Conservation (phyloP, 2,113 vertebrate genomes). For the Lontra canadensis region DNA sequence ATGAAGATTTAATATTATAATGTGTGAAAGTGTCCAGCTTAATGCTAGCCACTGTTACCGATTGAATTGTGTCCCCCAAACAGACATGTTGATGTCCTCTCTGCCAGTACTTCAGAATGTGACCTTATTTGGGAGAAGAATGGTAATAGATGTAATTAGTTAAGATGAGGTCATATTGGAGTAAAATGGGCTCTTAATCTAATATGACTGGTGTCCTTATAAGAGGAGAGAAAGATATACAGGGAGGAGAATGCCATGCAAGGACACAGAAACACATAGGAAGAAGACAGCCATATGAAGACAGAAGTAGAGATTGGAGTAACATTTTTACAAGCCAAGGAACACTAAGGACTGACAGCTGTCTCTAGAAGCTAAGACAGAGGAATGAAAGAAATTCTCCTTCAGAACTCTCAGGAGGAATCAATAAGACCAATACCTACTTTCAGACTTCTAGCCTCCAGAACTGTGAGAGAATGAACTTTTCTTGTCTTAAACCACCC, state of each 20-base stretch:
- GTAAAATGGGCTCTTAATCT: background rate
- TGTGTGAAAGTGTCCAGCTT: background rate
- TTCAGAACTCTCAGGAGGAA: background rate
- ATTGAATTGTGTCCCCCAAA: background rate
- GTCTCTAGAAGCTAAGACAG: background rate
- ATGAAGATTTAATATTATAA: background rate
- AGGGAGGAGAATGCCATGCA: background rate
- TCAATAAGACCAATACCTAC: background rate
- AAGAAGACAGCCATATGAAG: background rate
- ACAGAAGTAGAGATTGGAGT: background rate
- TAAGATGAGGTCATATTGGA: background rate
- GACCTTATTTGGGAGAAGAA: background rate
- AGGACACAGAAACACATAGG: background rate
- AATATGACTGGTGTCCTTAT: background rate
- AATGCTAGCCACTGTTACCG: background rate
- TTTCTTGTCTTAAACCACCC: background rate
- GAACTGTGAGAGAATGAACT: background rate
- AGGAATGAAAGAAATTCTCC: background rate
- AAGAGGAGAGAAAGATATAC: background rate
- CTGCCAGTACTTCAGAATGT: background rate
- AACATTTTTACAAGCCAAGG: background rate
- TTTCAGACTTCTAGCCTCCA: background rate
- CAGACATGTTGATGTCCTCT: background rate
- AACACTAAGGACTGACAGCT: background rate
- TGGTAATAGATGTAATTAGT: background rate